Base-by-base conservation (phyloP, 1,140 invertebrate genomes). In the Nasonia vitripennis region DNA sequence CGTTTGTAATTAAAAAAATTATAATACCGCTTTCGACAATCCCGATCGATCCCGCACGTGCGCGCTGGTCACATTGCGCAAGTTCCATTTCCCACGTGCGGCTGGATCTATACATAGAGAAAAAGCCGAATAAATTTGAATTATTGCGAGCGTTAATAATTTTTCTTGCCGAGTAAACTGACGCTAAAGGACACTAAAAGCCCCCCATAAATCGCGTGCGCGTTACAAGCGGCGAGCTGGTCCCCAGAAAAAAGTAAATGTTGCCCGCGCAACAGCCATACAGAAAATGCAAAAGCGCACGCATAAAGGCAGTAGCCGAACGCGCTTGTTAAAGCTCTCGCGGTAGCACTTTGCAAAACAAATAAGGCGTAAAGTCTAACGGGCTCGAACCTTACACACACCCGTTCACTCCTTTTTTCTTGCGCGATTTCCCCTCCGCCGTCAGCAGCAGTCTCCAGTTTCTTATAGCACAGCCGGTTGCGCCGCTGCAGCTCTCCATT, bases 401-500 rank as follows among this genome's bases (percentile, higher is more conserved):
- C 20, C n/a, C 17, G 14, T 70, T 74, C 23, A 20, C 37, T 79
- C 67, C 68, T 71, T 82, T 74, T 86, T 74, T 45, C 45, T 73
- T 51, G 11, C 31, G 20, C 80, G 23, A 67, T 84, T 85, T 75
- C 81, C 79, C 75, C 84, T 2, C 45, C 73, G 68, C 71, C 83
- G 85, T 71, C 78, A 62, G 45, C 10, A 27, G 70, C 51, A 62
- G 73, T 68, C 78, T 84, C 27, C 23, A 23, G 27, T 27, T 77
- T 75, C 31, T 75, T 62, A 45, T 11, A 17, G 37, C 87, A 86
- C 74, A 31, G 78, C 62, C 81, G 86, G 80, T 67, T n/a, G 48
- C 70, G 79, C 86, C 86, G 86, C 84, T 45, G 75, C 86, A 87
- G 86, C 84, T 88, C 88, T 88, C 78, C 78, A 89, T 89, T 89